Percentiles rank a stretch among this genome's conserved stretches.
Evolutionary conservation across 1,140 invertebrate genomes (phyloP).

Genomic region (Drosophila sp.): DNA sequence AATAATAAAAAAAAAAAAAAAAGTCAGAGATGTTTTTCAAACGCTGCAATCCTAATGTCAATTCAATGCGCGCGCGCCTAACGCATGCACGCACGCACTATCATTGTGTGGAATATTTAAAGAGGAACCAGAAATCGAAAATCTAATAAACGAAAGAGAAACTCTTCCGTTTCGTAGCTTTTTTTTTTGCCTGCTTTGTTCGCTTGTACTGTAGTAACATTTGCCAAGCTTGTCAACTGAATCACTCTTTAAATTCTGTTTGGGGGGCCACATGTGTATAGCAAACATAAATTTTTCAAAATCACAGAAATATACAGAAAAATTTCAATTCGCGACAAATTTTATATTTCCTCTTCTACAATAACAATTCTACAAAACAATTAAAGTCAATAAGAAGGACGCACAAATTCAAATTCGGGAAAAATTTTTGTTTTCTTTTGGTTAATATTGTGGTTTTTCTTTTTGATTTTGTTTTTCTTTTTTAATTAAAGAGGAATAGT

Average conservation of each 20-base stretch:
- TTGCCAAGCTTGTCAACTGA: slow-evolving; percentile 8
- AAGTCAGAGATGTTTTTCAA: background rate
- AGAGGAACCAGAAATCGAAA: background rate
- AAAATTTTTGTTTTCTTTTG: slow-evolving; percentile 10
- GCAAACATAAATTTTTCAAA: slow-evolving; percentile 32
- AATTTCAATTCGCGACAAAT: slow-evolving; percentile 8
- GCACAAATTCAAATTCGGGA: background rate
- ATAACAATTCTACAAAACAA: background rate
- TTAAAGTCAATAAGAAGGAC: background rate
- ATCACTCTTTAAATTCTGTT: slow-evolving; percentile 6
- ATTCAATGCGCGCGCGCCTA: slow-evolving; percentile 2
- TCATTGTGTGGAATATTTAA: background rate
- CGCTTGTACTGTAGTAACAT: background rate
- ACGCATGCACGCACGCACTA: background rate
- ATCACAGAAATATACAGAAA: slow-evolving; percentile 9
- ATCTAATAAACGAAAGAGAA: too few relatives aligned
- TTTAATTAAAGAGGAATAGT: slow-evolving; percentile 33
- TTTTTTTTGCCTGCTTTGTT: slow-evolving; percentile 12
- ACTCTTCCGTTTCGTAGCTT: background rate
- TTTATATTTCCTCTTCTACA: slow-evolving; percentile 1
- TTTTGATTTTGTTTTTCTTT: slow-evolving; percentile 7
- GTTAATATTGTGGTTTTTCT: background rate
- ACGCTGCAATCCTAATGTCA: background rate
- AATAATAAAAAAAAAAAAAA: background rate
- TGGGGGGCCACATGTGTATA: slow-evolving; percentile 3